Base-by-base conservation (phyloP, 2,888 invertebrate species). In the Erynnis tages region DNA sequence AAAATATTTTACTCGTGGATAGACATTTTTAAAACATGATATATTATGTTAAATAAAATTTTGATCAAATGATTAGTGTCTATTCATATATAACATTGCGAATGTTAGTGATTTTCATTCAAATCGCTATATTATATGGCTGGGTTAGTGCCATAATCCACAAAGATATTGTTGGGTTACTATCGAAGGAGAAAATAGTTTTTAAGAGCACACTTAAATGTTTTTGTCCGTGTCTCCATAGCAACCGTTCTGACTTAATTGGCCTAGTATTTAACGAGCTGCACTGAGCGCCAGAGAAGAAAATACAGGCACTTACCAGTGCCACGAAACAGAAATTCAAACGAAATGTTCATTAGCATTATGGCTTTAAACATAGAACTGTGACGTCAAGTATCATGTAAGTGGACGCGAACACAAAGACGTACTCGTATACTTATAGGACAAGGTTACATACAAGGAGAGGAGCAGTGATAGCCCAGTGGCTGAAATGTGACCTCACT, bases 251-350 rank as follows among this genome's bases (percentile, higher is more conserved):
- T 16, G 2, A 34, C 16, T 34, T 34, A 34, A 34, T 34, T 34
- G 34, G 34, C 34, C 16, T 5, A n/a, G 34, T 13, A 14, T 13
- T 19, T 37, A 37, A 37, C 35, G 35, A 37, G 19, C 19, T 37
- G 4, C 13, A 1, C 17, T 13, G 35, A 10, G 19, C 4, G 11
- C 35, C 35, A n/a, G 7, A 37, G 19, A 37, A 37, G 10, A 17
- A 34, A 34, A 34, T 34, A 16, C 35, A n/a, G 35, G 16, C 19
- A 13, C 19, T 35, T 35, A 35, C n/a, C 4, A 10, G n/a, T 35
- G n/a, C 10, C 17, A 23, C 40, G 25, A 40, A 40, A 40, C 34
- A 14, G n/a, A 40, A 25, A 40, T 40, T 17, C 19, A 19, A 37
- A 37, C 19, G 19, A 37, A n/a, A 17, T 37, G 35, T 10, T 37